Evolutionary conservation across 2,113 vertebrate genomes (phyloP), one percentile per base, ranked within the genome.

Genomic region (Podiceps cristatus): DNA sequence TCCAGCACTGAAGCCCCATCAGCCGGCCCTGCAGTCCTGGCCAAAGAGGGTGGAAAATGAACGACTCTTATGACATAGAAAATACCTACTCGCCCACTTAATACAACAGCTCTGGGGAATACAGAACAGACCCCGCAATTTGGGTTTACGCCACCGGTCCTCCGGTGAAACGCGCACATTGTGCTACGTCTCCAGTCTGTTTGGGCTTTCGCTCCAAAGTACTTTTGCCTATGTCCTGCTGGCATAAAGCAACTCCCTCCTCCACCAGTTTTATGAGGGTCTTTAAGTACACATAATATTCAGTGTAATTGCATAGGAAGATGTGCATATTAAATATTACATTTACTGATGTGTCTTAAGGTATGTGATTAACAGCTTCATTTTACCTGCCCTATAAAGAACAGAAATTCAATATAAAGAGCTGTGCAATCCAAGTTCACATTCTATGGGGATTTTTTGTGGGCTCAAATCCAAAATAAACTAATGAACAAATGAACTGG

Each of bases 231-330:
- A 8, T 29, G 64, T 85, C 83, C 68, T 91, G 14, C 33, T 50
- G 63, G 69, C 94, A 96, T 42, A 60, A 96, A 97, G 45, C 45
- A 79, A 81, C 87, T 85, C 69, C 44, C 49, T 91, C 88, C 86
- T 96, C 83, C 78, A 24, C 64, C 28, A 44, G 24, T 88, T 95
- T 94, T 92, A 92, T 47, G 47, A 81, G 63, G 33, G 40, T 89
- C 92, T 96, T 95, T 94, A 96, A 95, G 82, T 83, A 66, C 80
- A 94, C 63, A 63, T 85, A 91, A 75, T 64, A 74, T 62, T 63
- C 69, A 45, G 19, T 45, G 27, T 77, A 96, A 96, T 77, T 69
- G 74, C 53, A 89, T 20, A 72, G 94, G 91, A 95, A 94, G 89
- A 89, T 49, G 42, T 81, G 77, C 50, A 40, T 86, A 91, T 96